phyloP scores from a whole-genome alignment of 2,113 vertebrate species.

The Oxyura jamaicensis region DNA sequence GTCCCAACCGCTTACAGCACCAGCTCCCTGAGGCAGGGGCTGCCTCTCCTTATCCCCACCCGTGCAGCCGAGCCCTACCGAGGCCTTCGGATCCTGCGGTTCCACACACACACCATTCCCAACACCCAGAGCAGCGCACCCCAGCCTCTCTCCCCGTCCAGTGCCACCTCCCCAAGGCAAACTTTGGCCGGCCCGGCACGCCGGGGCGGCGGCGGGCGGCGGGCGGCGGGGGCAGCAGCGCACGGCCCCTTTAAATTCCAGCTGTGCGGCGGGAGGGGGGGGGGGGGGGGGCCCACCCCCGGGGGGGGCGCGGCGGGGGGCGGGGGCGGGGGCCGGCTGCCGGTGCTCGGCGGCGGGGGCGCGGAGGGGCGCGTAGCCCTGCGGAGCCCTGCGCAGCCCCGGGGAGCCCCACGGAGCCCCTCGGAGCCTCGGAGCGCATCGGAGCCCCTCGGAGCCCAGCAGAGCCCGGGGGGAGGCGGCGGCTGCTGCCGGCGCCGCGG shows the following conservation, averaged over 20 bases:
- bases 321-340: conserved; percentile 54
- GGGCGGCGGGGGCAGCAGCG: neutral
- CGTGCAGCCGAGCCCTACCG: neutral
- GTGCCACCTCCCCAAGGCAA: conserved; percentile 18
- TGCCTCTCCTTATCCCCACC: neutral
- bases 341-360: conserved; percentile 52
- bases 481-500: conserved; percentile 1
- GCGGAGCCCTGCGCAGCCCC: no score
- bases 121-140: neutral
- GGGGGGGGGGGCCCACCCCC: conserved; percentile 62
- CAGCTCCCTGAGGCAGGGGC: neutral
- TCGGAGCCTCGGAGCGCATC: no score
- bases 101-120: neutral
- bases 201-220: neutral
- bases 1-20: neutral
- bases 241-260: conserved; percentile 81
- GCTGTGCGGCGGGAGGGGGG: conserved; percentile 67
- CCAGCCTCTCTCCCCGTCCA: neutral
- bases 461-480: conserved; percentile 8
- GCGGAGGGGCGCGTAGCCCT: no score
- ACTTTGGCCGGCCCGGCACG: conserved; percentile 58
- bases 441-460: no score
- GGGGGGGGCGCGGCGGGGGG: conserved; percentile 51
- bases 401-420: no score
- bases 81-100: conserved; percentile 33